Evolutionary conservation across 2,797 vertebrate genomes (phyloP).

Genomic region (Enteromius anoplus): DNA sequence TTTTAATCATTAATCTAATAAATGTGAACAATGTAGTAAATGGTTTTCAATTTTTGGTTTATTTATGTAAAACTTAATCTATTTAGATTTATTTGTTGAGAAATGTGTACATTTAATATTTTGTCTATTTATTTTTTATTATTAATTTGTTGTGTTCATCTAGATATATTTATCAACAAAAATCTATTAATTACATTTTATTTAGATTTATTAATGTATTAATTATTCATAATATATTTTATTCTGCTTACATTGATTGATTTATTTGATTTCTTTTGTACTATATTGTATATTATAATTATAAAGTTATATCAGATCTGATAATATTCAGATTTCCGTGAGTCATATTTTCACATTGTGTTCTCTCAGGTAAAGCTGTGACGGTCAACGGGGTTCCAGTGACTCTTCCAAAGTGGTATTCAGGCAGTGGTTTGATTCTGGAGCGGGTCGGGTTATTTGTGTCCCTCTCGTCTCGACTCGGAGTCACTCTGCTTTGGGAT

Average conservation of each 20-base stretch:
- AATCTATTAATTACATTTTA: too few species aligned
- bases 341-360: background rate
- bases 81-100: too few species aligned
- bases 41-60: too few species aligned
- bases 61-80: too few species aligned
- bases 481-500: constrained; percentile 89
- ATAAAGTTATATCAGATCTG: background rate
- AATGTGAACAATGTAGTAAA: too few species aligned
- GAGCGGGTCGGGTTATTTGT: constrained; percentile 83
- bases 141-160: too few species aligned
- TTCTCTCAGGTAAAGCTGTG: constrained; percentile 81
- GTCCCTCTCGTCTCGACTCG: constrained; percentile 80
- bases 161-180: background rate
- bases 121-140: background rate
- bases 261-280: background rate
- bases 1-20: background rate
- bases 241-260: background rate
- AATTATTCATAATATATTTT: background rate
- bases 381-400: constrained; percentile 86
- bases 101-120: background rate
- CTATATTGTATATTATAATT: background rate
- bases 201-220: background rate
- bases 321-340: background rate
- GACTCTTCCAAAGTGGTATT: constrained; percentile 82
- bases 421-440: constrained; percentile 82